A percentile compares a stretch with the other conserved stretches of the same genome.
These are phyloP conservation scores for Catagonus wagneri DNA, from an alignment of 2,113 vertebrate genomes.

Conservation along the genomic window DNA sequence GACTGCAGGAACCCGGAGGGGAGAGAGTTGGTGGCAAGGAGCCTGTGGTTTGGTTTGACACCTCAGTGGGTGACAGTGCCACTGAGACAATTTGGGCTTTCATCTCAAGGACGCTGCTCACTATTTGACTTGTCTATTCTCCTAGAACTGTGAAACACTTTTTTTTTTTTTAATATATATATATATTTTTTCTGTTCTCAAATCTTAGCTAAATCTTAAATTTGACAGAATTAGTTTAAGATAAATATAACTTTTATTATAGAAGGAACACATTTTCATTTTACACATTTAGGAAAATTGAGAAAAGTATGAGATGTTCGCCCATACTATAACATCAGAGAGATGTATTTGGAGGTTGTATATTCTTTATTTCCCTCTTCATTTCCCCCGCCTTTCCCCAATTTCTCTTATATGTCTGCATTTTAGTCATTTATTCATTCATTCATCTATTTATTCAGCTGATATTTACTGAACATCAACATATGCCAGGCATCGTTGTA, in stretches of 20 bases:
- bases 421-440: neutral
- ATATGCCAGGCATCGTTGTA: neutral
- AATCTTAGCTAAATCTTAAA: constrained; percentile 9
- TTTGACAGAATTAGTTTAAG: neutral
- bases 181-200: constrained; percentile 2
- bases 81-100: neutral
- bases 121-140: neutral
- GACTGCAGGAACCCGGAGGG: rapidly evolving
- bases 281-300: neutral
- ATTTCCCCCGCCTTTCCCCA: neutral
- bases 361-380: neutral
- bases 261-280: neutral
- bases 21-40: neutral
- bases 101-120: neutral
- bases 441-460: neutral
- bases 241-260: neutral
- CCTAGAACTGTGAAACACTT: neutral
- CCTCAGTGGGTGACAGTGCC: neutral
- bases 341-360: neutral
- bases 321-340: neutral
- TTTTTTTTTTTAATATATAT: neutral
- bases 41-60: neutral
- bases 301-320: neutral
- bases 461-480: neutral
- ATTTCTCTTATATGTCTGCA: neutral